phyloP scores from a whole-genome alignment of 2,888 invertebrate genomes.

The Anoplius nigerrimus region DNA sequence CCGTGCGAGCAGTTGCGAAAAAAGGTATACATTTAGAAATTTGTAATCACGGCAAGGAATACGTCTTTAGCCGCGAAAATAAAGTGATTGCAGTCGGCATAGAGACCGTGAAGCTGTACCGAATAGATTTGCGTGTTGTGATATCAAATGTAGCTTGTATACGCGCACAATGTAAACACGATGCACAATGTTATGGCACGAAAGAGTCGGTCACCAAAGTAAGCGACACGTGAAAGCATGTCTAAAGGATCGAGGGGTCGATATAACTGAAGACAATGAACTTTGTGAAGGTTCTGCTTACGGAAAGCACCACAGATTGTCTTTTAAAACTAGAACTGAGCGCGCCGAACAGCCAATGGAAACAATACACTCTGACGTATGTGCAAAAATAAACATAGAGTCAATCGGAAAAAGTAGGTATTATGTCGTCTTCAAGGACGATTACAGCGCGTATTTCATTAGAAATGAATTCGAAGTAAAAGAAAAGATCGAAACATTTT shows the following conservation, averaged over 20 bases:
- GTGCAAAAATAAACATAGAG: too few species aligned
- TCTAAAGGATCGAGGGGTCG: not conserved
- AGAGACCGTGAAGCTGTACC: not conserved
- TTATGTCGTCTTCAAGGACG: too few species aligned
- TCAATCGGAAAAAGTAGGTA: too few species aligned
- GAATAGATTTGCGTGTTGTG: too few species aligned
- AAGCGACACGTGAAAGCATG: not conserved
- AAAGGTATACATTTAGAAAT: conserved; percentile 4
- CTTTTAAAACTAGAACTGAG: conserved; percentile 18
- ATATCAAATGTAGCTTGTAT: not conserved
- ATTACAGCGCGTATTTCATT: too few species aligned
- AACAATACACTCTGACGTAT: conserved; percentile 18
- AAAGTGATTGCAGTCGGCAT: conserved; percentile 1
- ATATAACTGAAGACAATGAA: not conserved
- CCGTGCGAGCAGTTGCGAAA: conserved; percentile 3
- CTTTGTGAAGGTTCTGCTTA: too few species aligned
- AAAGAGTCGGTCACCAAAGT: conserved; percentile 2
- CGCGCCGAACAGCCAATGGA: conserved; percentile 12
- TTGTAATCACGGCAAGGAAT: not conserved
- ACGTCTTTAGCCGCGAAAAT: not conserved
- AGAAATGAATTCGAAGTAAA: too few species aligned
- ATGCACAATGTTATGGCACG: conserved; percentile 3
- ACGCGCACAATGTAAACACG: not conserved
- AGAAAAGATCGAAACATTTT: too few species aligned
- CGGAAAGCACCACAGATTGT: too few species aligned